Percentiles rank a stretch among this genome's conserved stretches.
phyloP scores from a whole-genome alignment of 2,113 vertebrate genomes.

The Mionectes macconnelli region DNA sequence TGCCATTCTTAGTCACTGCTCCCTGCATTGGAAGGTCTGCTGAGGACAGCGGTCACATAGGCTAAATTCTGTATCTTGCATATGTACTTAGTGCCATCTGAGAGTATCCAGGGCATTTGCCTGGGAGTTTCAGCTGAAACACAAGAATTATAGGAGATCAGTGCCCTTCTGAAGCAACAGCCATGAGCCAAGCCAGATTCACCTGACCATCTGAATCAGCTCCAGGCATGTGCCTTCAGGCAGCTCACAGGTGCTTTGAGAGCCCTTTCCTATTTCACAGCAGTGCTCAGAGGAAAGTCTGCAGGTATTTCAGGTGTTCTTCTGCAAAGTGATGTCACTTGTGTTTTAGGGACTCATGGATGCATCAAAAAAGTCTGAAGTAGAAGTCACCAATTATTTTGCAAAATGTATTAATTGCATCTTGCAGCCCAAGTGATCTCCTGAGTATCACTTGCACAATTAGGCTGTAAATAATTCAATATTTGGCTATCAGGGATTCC shows the following conservation, averaged over 20 bases:
- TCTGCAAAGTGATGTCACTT: background rate
- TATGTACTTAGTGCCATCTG: background rate
- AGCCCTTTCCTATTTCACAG: background rate
- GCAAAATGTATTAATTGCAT: background rate
- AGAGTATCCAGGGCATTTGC: background rate
- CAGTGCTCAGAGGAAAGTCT: accelerated
- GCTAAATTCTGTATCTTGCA: background rate
- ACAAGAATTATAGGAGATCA: background rate
- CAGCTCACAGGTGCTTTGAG: background rate
- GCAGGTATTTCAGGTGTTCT: background rate
- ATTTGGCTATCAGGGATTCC: slow-evolving; percentile 25
- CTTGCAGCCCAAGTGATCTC: background rate
- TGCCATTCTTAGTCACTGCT: background rate
- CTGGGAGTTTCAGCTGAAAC: background rate
- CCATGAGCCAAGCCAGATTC: background rate
- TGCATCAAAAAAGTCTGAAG: background rate
- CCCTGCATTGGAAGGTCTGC: background rate
- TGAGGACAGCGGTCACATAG: accelerated
- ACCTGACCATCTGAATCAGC: background rate
- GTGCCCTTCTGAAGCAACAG: background rate
- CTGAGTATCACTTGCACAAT: background rate
- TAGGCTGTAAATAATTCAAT: slow-evolving; percentile 41
- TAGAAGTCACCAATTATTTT: background rate
- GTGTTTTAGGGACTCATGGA: background rate
- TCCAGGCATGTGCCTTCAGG: background rate